Conservation (phyloP, 2,797 vertebrate genomes). For the Corythornis leucogaster region DNA sequence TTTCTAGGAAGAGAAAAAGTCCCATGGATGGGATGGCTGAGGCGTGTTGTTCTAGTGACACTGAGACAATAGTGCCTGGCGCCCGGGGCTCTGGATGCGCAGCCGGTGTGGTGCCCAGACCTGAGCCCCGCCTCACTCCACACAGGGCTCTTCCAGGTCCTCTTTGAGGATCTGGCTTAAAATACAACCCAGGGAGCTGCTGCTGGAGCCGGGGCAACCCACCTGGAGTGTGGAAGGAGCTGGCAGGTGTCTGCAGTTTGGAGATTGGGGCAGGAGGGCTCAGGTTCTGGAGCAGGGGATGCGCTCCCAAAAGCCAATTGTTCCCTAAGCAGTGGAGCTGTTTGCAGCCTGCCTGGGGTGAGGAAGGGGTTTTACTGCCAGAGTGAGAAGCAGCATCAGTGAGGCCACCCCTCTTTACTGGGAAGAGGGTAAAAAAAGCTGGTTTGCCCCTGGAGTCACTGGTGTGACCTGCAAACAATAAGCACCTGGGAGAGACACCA, state of each 20-base stretch:
- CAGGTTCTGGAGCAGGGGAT: not conserved
- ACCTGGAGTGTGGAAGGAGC: not conserved
- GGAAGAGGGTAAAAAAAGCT: not conserved
- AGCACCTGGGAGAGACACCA: not conserved
- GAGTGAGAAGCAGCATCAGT: not conserved
- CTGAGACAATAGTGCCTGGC: fast-evolving
- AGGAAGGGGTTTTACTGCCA: not conserved
- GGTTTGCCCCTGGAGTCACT: fast-evolving
- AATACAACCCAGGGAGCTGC: not conserved
- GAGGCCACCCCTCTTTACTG: not conserved
- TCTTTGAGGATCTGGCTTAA: not conserved
- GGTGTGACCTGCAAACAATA: not conserved
- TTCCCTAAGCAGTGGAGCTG: constrained; percentile 63
- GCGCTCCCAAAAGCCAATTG: constrained; percentile 49
- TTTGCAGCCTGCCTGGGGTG: constrained; percentile 42
- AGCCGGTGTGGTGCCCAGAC: not conserved
- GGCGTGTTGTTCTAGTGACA: not conserved
- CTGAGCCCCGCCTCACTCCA: not conserved
- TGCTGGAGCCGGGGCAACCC: not conserved
- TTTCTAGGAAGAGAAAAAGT: not conserved
- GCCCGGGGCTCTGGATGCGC: not conserved
- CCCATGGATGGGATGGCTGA: too few species aligned
- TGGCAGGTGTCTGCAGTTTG: not conserved
- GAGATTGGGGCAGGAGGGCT: fast-evolving
- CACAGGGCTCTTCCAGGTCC: not conserved